Percentiles rank a stretch among this genome's conserved stretches.
These are phyloP conservation scores for Trissonchulus latispiculum DNA, from an alignment of 2,888 invertebrate species.

Conservation along the genomic window DNA sequence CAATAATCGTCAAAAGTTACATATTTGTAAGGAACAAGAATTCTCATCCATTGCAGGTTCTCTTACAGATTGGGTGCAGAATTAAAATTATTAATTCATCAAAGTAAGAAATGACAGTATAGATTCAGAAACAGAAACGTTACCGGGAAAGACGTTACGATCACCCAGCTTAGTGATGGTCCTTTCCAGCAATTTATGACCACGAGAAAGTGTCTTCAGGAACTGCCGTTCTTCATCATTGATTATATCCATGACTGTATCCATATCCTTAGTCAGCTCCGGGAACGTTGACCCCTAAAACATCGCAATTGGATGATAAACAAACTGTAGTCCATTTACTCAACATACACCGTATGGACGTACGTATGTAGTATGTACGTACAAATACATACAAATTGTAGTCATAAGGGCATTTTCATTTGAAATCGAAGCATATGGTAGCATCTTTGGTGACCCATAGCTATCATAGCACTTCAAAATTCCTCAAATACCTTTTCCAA, in stretches of 20 bases:
- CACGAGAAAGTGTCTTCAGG: conserved; percentile 81
- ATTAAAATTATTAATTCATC: neutral
- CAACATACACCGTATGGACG: too few species aligned
- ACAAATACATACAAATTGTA: too few species aligned
- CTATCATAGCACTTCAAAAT: too few species aligned
- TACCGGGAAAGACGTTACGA: conserved; percentile 62
- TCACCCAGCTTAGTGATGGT: conserved; percentile 68
- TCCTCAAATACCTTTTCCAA: too few species aligned
- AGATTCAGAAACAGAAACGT: too few species aligned
- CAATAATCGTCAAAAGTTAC: neutral
- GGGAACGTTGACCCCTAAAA: conserved; percentile 56
- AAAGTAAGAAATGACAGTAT: neutral
- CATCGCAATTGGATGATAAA: too few species aligned
- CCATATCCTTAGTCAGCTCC: conserved; percentile 70
- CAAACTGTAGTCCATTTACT: too few species aligned
- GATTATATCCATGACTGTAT: conserved; percentile 75
- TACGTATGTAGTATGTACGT: too few species aligned
- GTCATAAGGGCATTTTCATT: too few species aligned
- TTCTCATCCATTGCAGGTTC: neutral
- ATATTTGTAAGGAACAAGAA: neutral
- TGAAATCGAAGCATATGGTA: too few species aligned
- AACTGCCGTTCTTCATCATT: conserved; percentile 98
- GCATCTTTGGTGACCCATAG: too few species aligned
- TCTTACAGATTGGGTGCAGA: too few species aligned
- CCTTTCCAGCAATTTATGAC: conserved; percentile 75